Conservation (phyloP, 2,113 vertebrate species). For the Ctenodactylus gundi region DNA sequence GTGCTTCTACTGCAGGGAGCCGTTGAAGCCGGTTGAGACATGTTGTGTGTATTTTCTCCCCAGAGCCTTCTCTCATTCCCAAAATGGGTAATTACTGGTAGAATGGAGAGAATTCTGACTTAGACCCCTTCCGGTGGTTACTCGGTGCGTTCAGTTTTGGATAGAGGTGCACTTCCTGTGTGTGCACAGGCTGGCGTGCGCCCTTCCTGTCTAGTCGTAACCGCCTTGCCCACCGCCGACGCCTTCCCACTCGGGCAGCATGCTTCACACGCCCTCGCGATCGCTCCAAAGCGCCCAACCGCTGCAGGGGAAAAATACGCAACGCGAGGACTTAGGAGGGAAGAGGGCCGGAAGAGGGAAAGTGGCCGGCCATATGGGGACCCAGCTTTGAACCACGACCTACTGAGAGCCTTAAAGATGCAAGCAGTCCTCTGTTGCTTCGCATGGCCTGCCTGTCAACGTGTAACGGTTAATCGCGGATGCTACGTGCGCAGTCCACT, state of each 20-base stretch:
- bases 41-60: background rate
- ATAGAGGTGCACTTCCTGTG: too few species aligned
- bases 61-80: background rate
- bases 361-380: background rate
- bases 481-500: background rate
- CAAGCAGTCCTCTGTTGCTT: background rate
- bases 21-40: background rate
- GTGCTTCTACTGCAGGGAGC: slow-evolving; percentile 9
- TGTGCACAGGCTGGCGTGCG: background rate
- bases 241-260: background rate
- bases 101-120: background rate
- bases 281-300: background rate
- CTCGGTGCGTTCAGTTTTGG: background rate
- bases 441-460: background rate
- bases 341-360: background rate
- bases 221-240: rapidly evolving
- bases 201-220: background rate
- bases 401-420: background rate
- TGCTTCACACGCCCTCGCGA: rapidly evolving
- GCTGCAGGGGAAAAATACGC: background rate
- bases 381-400: background rate
- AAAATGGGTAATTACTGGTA: background rate
- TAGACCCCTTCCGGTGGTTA: background rate
- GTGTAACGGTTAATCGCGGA: background rate
- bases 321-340: background rate